These are phyloP conservation scores for Zosterops lateralis DNA, from an alignment of 2,113 vertebrate species.

Conservation along the genomic window DNA sequence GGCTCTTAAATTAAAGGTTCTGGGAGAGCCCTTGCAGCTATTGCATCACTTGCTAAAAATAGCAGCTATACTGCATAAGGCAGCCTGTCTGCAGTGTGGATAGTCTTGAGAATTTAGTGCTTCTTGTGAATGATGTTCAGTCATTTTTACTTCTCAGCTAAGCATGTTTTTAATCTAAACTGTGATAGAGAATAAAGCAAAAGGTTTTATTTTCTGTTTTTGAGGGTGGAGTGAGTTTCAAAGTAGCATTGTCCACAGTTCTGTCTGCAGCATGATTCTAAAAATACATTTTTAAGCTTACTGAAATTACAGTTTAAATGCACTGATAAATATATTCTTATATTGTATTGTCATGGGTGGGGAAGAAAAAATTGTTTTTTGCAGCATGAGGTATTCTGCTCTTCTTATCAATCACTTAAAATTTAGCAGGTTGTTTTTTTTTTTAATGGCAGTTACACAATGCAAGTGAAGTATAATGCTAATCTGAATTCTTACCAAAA, in stretches of 20 bases:
- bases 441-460: not conserved
- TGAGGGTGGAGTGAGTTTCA: not conserved
- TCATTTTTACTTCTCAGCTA: constrained; percentile 3
- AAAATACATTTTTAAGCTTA: constrained; percentile 5
- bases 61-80: constrained; percentile 41
- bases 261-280: constrained; percentile 12
- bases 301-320: not conserved
- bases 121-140: constrained; percentile 28
- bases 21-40: constrained; percentile 60
- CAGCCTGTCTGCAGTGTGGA: constrained; percentile 49
- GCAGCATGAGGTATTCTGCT: not conserved
- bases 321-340: constrained; percentile 15
- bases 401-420: constrained; percentile 19
- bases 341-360: constrained; percentile 9
- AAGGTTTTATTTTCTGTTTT: constrained; percentile 26
- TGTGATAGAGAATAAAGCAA: constrained; percentile 15
- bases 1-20: constrained; percentile 26
- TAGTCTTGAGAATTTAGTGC: constrained; percentile 34
- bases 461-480: not conserved
- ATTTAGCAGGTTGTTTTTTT: not conserved
- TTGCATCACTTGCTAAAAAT: constrained; percentile 63
- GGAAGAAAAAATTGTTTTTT: not conserved
- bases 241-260: constrained; percentile 10
- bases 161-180: constrained; percentile 4
- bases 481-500: not conserved